These are phyloP conservation scores for Cottoperca gobio DNA, from an alignment of 2,797 vertebrate genomes.

Conservation along the genomic window DNA sequence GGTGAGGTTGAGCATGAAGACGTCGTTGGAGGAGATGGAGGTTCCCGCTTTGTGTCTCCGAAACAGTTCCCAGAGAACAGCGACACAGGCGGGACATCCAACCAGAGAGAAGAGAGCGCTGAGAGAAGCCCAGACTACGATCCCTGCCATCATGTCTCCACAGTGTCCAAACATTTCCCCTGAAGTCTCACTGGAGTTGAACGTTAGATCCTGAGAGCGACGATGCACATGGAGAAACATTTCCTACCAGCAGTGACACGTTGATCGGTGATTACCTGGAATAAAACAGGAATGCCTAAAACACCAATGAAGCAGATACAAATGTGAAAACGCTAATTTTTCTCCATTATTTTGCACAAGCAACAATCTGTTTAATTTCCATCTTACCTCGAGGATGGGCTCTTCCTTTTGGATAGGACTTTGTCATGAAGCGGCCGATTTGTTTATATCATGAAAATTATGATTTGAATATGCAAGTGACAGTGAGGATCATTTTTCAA, in stretches of 20 bases:
- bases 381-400: neutral
- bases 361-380: neutral
- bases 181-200: neutral
- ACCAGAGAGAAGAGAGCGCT: constrained; percentile 42
- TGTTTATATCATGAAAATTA: constrained; percentile 28
- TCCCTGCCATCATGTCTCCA: constrained; percentile 9
- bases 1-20: constrained; percentile 69
- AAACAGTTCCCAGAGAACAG: constrained; percentile 49
- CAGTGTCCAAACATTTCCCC: constrained; percentile 18
- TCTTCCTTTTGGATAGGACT: neutral
- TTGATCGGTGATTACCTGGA: neutral
- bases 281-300: neutral
- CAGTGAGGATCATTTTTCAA: constrained; percentile 44
- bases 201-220: constrained; percentile 35
- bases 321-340: neutral
- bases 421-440: neutral
- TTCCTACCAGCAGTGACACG: neutral
- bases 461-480: constrained; percentile 63
- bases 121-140: constrained; percentile 42
- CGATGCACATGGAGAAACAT: constrained; percentile 26
- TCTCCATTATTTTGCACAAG: neutral
- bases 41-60: constrained; percentile 33
- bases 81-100: constrained; percentile 54
- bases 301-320: neutral
- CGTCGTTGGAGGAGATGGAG: constrained; percentile 34